phyloP scores from a whole-genome alignment of 2,113 vertebrate species.

The Galbula dea region DNA sequence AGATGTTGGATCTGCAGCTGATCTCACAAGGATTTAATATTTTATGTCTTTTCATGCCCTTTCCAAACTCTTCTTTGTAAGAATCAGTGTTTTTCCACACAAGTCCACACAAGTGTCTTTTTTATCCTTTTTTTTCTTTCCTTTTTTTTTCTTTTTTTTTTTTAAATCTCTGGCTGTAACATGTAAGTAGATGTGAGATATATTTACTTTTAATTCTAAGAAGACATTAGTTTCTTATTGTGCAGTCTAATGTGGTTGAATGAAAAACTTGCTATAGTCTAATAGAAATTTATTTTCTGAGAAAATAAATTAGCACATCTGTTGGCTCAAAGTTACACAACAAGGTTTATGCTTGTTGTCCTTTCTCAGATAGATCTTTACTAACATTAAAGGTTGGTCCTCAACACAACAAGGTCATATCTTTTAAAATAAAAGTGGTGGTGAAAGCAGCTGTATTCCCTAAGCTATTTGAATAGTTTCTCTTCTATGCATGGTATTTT shows the following conservation, averaged over 20 bases:
- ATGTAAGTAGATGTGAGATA: background rate
- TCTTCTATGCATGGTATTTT: slow-evolving; percentile 6
- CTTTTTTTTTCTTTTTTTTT: background rate
- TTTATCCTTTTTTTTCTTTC: no score
- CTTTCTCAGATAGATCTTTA: background rate
- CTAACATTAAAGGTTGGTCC: background rate
- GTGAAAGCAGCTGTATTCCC: background rate
- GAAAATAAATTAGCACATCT: background rate
- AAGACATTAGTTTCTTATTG: background rate
- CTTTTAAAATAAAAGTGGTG: background rate
- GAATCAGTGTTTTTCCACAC: background rate
- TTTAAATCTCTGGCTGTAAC: background rate
- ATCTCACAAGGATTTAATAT: background rate
- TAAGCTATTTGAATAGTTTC: background rate
- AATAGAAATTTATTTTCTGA: background rate
- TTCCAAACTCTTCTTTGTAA: background rate
- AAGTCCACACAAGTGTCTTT: background rate
- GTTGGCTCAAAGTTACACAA: background rate
- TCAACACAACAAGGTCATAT: background rate
- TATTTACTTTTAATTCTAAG: background rate
- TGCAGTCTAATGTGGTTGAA: background rate
- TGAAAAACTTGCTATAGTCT: background rate
- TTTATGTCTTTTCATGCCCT: background rate
- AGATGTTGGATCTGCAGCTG: background rate
- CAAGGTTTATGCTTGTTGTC: background rate